Percentiles rank a stretch among this genome's conserved stretches.
Conservation (phyloP, 2,888 invertebrate genomes). For the Pyrocoelia pectoralis region DNA sequence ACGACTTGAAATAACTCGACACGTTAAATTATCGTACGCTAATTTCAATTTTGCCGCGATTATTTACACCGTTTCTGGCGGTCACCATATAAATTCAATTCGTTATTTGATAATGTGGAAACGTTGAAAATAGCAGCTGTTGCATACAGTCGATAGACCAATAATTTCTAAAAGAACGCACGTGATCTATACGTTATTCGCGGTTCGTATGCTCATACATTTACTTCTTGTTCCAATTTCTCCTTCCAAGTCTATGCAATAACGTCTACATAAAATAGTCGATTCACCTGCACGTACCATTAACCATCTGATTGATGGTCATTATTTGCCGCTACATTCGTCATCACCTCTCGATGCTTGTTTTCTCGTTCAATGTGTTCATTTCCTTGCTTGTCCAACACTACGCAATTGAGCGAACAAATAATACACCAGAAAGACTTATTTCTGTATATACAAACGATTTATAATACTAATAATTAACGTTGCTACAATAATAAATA, state of each 20-base stretch:
- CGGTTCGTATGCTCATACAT: constrained; percentile 20
- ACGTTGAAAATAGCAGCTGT: constrained; percentile 9
- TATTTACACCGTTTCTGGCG: constrained; percentile 10
- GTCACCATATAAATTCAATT: background rate
- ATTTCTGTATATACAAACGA: no score
- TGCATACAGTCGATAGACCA: constrained; percentile 22
- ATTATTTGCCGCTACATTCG: constrained; percentile 49
- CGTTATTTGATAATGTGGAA: background rate
- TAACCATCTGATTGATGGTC: constrained; percentile 49
- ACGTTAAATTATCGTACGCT: constrained; percentile 33
- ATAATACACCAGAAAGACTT: background rate
- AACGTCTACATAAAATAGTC: constrained; percentile 41
- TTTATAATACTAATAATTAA: no score
- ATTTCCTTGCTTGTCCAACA: constrained; percentile 26
- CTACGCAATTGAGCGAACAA: constrained; percentile 16
- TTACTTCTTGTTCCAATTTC: constrained; percentile 30
- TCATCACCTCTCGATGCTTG: constrained; percentile 43
- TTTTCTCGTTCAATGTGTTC: constrained; percentile 34
- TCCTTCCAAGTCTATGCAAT: constrained; percentile 12
- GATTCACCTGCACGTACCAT: constrained; percentile 47
- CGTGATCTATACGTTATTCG: constrained; percentile 16
- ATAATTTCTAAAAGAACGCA: constrained; percentile 26
- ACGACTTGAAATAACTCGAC: constrained; percentile 37
- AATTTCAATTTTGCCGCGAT: constrained; percentile 25
- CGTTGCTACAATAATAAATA: no score